phyloP scores from a whole-genome alignment of 2,113 vertebrate genomes.

The Oxygymnocypris stewartii region DNA sequence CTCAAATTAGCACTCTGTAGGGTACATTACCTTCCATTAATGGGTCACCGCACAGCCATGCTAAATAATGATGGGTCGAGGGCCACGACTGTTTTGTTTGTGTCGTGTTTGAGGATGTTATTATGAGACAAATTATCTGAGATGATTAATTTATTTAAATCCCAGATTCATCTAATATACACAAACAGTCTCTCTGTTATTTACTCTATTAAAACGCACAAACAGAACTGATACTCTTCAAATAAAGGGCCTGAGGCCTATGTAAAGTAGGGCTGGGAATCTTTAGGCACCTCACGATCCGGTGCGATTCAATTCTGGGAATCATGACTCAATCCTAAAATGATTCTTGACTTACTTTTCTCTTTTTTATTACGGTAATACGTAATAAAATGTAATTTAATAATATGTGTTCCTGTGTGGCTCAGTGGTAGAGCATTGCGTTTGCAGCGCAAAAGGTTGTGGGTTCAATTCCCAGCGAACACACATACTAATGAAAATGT shows the following conservation, averaged over 20 bases:
- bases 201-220: conserved; percentile 18
- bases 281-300: background rate
- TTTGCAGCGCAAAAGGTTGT: too few relatives aligned
- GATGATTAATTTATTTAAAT: conserved; percentile 22
- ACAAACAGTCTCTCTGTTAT: conserved; percentile 14
- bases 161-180: conserved; percentile 1
- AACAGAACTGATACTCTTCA: background rate
- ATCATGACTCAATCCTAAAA: background rate
- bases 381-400: too few relatives aligned
- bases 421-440: too few relatives aligned
- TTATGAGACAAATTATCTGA: conserved; percentile 19
- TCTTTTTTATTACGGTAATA: background rate
- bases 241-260: background rate
- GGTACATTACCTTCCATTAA: conserved; percentile 25
- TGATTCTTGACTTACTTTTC: background rate
- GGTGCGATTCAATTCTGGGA: background rate
- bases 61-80: background rate
- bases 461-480: too few relatives aligned
- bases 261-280: background rate
- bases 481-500: too few relatives aligned
- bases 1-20: conserved; percentile 34
- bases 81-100: conserved; percentile 17
- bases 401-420: too few relatives aligned
- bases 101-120: conserved; percentile 10
- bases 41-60: conserved; percentile 23